Base-by-base conservation (phyloP, 1,140 invertebrate genomes). In the Drosophila mauritiana region DNA sequence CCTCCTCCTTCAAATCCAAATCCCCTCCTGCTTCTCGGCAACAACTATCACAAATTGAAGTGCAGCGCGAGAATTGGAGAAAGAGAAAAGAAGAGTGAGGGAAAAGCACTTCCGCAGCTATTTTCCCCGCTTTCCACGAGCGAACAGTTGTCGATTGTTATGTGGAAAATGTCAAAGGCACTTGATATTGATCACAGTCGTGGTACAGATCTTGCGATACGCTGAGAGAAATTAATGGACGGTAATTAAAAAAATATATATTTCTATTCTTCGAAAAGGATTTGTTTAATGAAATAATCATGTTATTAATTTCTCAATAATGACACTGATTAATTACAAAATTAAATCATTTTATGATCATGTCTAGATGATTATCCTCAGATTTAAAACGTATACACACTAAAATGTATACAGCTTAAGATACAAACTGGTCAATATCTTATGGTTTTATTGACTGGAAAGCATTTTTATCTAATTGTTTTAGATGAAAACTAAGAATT, bases 111-210 rank as follows among this genome's bases (percentile, higher is more conserved):
- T 70, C 64, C 64, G 64, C 65, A 46, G 49, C 40, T 55, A 39
- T 54, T 70, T 68, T 70, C 40, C 43, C 22, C 11, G 17, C 39
- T 48, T 40, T 13, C 12, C 37, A 20, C 20, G 42, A 49, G 15
- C 43, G 36, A 58, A 57, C 63, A 73, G 62, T 56, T 76, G 36
- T 61, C 39, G 25, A 39, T 40, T 49, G 43, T 54, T 57, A 76
- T 67, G 72, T 42, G 53, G 37, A 54, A 78, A 81, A 81, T 85
- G 82, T 86, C 81, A 85, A 73, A 77, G 80, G 46, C 77, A 64
- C 73, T 78, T 67, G 68, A 70, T 69, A 81, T 64, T 67, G 67
- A 68, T 77, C 74, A 54, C 62, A 72, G 45, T 64, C 48, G 46
- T 65, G 72, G 6, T 10, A 57, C 10, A 43, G 40, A 51, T 56